These are phyloP conservation scores for Nomada ruficornis DNA, from an alignment of 2,888 invertebrate genomes.

Conservation along the genomic window DNA sequence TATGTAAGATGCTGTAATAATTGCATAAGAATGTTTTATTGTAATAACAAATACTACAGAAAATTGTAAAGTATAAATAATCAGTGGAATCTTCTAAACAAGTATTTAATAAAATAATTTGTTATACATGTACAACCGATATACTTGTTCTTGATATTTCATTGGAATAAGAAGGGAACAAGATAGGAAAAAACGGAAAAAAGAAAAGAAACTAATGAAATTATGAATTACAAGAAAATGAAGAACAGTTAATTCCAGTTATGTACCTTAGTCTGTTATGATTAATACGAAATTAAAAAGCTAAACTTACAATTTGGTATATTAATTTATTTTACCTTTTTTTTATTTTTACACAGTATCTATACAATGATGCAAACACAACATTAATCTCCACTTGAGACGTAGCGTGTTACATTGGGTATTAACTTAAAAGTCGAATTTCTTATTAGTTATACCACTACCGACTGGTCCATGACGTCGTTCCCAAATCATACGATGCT, in stretches of 20 bases:
- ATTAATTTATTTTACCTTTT: conserved; percentile 57
- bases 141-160: conserved; percentile 72
- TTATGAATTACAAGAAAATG: conserved; percentile 1
- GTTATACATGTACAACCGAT: conserved; percentile 72
- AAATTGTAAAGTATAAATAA: conserved; percentile 72
- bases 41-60: conserved; percentile 72
- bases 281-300: conserved; percentile 25
- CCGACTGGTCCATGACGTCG: conserved; percentile 94
- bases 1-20: conserved; percentile 55
- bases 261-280: background rate
- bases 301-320: conserved; percentile 39
- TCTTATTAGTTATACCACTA: conserved; percentile 86
- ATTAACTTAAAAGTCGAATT: conserved; percentile 49
- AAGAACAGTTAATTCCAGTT: no score
- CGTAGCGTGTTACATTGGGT: conserved; percentile 28
- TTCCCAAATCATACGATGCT: conserved; percentile 99
- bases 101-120: conserved; percentile 76
- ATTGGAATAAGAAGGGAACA: conserved; percentile 56
- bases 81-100: conserved; percentile 68
- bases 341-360: conserved; percentile 36
- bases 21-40: conserved; percentile 74
- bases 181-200: conserved; percentile 40
- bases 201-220: conserved; percentile 4
- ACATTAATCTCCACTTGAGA: conserved; percentile 13
- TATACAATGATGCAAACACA: conserved; percentile 49